These are phyloP conservation scores for Botia almorhae DNA, from an alignment of 2,797 vertebrate genomes.

Conservation along the genomic window DNA sequence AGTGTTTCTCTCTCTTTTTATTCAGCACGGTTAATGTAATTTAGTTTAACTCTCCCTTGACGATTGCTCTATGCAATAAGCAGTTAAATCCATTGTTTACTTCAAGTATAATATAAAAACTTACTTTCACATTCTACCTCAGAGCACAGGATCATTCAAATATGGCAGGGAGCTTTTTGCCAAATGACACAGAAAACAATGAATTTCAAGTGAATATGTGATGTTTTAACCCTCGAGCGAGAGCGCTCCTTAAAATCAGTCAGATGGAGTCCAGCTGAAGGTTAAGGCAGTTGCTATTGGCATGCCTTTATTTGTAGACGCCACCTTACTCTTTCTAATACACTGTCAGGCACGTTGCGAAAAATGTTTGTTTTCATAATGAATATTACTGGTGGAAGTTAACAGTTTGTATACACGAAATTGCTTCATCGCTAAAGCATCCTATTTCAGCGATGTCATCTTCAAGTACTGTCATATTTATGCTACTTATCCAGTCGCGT, in stretches of 20 bases:
- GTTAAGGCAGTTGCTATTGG: conserved; percentile 55
- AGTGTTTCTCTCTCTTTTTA: conserved; percentile 68
- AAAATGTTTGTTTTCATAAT: conserved; percentile 47
- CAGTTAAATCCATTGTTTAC: conserved; percentile 98
- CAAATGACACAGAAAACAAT: conserved; percentile 93
- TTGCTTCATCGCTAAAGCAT: neutral
- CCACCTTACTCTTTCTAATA: conserved; percentile 42
- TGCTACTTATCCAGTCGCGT: conserved; percentile 37
- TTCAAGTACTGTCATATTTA: conserved; percentile 29
- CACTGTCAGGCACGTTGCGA: conserved; percentile 9
- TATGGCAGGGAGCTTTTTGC: conserved; percentile 84
- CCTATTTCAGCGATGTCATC: conserved; percentile 23
- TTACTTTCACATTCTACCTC: conserved; percentile 94
- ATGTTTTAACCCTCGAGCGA: conserved; percentile 77
- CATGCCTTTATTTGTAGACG: conserved; percentile 46
- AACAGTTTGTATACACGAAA: conserved; percentile 26
- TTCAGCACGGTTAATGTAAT: conserved; percentile 96
- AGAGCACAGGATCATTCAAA: conserved; percentile 90
- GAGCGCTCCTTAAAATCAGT: conserved; percentile 69
- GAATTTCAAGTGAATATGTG: conserved; percentile 71
- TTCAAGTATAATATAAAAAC: conserved; percentile 95
- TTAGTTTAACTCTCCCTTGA: conserved; percentile 98
- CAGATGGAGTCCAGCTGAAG: conserved; percentile 68
- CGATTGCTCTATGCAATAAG: conserved; percentile 98
- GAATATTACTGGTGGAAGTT: conserved; percentile 32